Evolutionary conservation across 2,888 invertebrate species (phyloP).

Genomic region (Globia sparganii): DNA sequence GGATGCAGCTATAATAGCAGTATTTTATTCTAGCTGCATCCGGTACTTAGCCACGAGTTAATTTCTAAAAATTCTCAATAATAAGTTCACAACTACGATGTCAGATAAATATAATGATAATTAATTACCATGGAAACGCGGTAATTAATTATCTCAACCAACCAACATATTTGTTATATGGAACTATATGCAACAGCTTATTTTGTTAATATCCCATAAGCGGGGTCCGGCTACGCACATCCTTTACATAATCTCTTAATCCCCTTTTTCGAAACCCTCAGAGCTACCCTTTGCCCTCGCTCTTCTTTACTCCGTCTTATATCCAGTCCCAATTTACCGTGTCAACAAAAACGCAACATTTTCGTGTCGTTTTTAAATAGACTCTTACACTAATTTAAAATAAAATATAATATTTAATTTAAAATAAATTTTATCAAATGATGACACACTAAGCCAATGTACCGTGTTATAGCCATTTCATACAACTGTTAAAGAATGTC

Average conservation of each 20-base stretch:
- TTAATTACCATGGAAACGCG: no score
- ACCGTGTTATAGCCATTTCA: neutral
- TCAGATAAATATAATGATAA: neutral
- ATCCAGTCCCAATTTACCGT: slow-evolving; percentile 19
- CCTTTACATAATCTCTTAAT: slow-evolving; percentile 41
- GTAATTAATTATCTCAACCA: no score
- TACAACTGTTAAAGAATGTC: neutral
- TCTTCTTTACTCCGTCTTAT: slow-evolving; percentile 31
- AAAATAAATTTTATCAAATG: neutral
- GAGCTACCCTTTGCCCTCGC: slow-evolving; percentile 11
- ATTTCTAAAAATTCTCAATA: neutral
- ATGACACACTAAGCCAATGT: neutral
- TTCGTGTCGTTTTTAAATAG: neutral
- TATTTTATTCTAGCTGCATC: no score
- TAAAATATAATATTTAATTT: no score
- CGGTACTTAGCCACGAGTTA: neutral
- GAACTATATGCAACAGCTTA: slow-evolving; percentile 2
- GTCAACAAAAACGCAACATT: slow-evolving; percentile 24
- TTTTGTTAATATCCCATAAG: slow-evolving; percentile 23
- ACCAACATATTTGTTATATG: neutral
- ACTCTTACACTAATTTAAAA: no score
- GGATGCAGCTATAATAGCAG: no score
- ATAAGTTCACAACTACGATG: neutral
- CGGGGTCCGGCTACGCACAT: neutral
- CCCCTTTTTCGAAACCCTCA: slow-evolving; percentile 24